Evolutionary conservation across 2,888 invertebrate species (phyloP), one percentile per base, ranked within the genome.

Genomic region (Meandrusa payeni): DNA sequence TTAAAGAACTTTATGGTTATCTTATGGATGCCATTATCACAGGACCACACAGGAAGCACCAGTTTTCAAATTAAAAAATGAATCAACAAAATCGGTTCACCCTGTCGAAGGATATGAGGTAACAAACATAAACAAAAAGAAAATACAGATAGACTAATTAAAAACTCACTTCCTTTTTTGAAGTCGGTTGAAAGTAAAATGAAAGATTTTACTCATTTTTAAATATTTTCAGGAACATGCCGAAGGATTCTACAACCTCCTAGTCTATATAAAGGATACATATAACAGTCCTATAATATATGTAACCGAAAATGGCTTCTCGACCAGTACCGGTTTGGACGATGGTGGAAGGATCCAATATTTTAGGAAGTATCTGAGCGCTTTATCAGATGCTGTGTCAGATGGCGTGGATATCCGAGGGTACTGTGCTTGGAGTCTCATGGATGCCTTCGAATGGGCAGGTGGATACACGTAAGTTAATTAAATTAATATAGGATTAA

Each of bases 391-490:
- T 7, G 80, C 81, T 0, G 56, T 77, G 1, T 55, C 67, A 37
- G 75, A 76, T 13, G 69, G 69, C 0, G 75, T 75, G 27, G 67
- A 81, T 44, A 63, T 83, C 1, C 52, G 55, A 34, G 89, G 86
- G 0, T 91, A 90, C 60, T 90, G 83, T 1, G 78, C 78, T 11
- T 90, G 91, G 90, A 88, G 87, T 22, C 66, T 91, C 1, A 73
- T 90, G 66, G 91, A 91, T 52, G 90, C 88, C 55, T 89, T 91
- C 50, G 90, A 91, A 63, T 91, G 90, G 90, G 37, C 34, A 2
- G 5, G 19, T 11, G 44, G 39, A 9, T 45, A 45, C 11, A 26
- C 29, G 41, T 42, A 20, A 43, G 33, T 33, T 19, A 27, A 5
- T 37, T 26, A 5, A 17, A 6, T 32, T 26, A 2, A n/a, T n/a